Base-by-base conservation (phyloP, 2,113 vertebrate species). In the Limnothrissa miodon region DNA sequence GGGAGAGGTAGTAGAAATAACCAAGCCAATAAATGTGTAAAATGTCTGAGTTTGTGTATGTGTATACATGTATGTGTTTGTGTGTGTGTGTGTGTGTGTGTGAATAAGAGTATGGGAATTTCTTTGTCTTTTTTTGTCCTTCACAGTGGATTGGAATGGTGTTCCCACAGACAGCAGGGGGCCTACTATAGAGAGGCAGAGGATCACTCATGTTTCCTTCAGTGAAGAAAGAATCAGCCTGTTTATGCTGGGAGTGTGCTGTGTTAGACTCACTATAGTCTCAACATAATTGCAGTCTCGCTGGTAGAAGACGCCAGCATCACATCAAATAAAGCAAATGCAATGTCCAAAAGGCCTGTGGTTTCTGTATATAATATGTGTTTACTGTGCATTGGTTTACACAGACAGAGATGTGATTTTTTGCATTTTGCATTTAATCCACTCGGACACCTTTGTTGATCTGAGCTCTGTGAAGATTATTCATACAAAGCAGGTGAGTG, bases 1-100 rank as follows among this genome's bases (percentile, higher is more conserved):
- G n/a, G n/a, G n/a, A n/a, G n/a, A n/a, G n/a, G n/a, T n/a, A n/a
- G n/a, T n/a, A n/a, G 88, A 25, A 80, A 78, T 44, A 46, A 39
- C 80, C 80, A 83, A 83, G 59, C 82, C 87, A 29, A 29, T 62
- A 2, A 11, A n/a, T 62, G 23, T 62, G 23, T 62, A n/a, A 48
- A 48, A 17, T 59, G 23, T 25, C 23, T 59, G 56, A 7, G 56
- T 59, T 23, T 59, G 56, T 59, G n/a, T 59, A 19, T 59, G n/a
- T 59, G 21, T 17, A 17, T 48, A 11, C 46, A 48, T 1, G 46
- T 1, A 48, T 6, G 48, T 53, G 48, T 53, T 3, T 53, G 48
- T 53, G 48, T 53, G 48, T 53, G 48, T 53, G 48, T 10, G 48
- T 53, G 48, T 53, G 59, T 33, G 59, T 15, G 25, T 33, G 59